Conservation (phyloP, 2,113 vertebrate genomes). For the Jaculus jaculus region DNA sequence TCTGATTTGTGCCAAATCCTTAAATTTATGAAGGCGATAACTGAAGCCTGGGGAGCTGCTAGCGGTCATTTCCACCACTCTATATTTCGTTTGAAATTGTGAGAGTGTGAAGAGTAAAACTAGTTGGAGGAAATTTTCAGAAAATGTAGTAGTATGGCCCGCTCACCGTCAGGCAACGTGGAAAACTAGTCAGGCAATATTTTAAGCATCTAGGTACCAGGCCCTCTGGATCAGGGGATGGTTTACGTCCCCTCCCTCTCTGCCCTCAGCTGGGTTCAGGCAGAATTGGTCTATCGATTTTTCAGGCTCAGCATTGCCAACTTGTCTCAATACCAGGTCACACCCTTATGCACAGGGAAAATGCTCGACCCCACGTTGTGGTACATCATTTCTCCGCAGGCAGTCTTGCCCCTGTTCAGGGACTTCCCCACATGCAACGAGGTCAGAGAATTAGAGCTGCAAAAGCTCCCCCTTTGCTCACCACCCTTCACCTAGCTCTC, state of each 20-base stretch:
- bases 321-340: background rate
- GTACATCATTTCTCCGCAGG: background rate
- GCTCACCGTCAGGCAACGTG: background rate
- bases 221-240: too few species aligned
- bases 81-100: background rate
- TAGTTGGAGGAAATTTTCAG: background rate
- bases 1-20: conserved; percentile 41
- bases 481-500: accelerated
- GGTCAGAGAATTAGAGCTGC: background rate
- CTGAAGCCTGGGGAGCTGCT: background rate
- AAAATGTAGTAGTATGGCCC: background rate
- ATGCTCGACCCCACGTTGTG: accelerated
- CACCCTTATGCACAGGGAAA: background rate
- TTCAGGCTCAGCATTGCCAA: background rate
- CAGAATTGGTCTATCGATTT: too few species aligned
- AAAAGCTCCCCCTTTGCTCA: background rate
- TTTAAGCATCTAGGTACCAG: background rate
- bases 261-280: too few species aligned
- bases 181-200: background rate
- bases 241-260: background rate
- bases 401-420: background rate
- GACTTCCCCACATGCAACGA: background rate
- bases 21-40: conserved; percentile 17
- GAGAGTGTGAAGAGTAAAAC: background rate
- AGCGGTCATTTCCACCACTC: background rate